Conservation (phyloP, 2,797 vertebrate genomes). For the Arremon brunneinucha region DNA sequence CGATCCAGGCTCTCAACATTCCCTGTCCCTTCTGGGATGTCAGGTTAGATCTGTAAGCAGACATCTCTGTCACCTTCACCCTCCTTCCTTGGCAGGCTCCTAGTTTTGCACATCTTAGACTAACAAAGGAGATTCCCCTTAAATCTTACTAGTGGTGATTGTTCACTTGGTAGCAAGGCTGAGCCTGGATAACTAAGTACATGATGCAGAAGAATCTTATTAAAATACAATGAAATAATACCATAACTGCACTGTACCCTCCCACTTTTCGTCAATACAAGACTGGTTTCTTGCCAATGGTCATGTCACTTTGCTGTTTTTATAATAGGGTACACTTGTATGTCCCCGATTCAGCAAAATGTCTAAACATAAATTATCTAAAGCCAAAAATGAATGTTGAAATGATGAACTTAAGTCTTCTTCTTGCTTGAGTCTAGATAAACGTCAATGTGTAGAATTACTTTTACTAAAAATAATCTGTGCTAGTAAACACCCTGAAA, state of each 20-base stretch:
- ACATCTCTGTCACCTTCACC: neutral
- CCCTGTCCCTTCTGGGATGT: neutral
- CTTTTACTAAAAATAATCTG: neutral
- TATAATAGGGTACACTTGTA: neutral
- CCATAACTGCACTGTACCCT: neutral
- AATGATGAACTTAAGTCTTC: neutral
- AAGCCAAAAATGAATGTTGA: neutral
- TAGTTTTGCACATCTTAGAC: neutral
- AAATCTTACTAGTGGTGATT: neutral
- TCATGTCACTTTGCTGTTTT: neutral
- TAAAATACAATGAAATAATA: fast-evolving
- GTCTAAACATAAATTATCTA: neutral
- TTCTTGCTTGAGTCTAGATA: neutral
- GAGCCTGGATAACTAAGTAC: neutral
- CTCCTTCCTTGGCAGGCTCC: neutral
- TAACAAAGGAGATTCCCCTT: neutral
- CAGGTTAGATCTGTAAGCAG: neutral
- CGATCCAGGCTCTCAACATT: neutral
- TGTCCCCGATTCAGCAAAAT: neutral
- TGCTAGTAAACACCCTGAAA: neutral
- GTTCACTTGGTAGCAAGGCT: neutral
- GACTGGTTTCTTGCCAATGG: neutral
- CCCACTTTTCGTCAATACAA: neutral
- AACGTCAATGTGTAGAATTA: neutral
- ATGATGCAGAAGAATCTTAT: neutral